Conservation (phyloP, 2,113 vertebrate genomes). For the Todiramphus saurophagus region DNA sequence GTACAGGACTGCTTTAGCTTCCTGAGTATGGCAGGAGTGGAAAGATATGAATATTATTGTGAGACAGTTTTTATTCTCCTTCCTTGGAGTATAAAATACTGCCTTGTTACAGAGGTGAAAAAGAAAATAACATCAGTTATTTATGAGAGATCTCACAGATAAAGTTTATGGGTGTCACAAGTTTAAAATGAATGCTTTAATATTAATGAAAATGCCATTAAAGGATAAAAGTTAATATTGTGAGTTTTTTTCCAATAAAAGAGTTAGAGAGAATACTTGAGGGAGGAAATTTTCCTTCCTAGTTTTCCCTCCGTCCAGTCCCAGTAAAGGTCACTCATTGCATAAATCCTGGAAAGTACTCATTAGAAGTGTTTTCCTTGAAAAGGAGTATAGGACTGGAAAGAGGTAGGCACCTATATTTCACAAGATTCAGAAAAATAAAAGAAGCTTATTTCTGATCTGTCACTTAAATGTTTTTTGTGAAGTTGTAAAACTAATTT, state of each 20-base stretch:
- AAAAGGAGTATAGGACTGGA: background rate
- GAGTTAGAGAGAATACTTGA: background rate
- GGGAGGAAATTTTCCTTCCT: background rate
- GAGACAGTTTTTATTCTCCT: background rate
- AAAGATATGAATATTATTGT: background rate
- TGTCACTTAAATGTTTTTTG: background rate
- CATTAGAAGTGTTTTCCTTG: background rate
- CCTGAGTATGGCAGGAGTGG: background rate
- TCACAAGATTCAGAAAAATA: background rate
- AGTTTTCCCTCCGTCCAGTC: background rate
- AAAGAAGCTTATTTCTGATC: background rate
- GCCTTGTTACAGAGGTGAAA: background rate
- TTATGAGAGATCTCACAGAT: background rate
- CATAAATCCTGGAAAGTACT: constrained; percentile 10
- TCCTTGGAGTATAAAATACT: background rate
- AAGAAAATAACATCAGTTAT: background rate
- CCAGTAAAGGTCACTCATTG: background rate
- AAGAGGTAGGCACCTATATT: background rate
- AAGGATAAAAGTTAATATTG: background rate
- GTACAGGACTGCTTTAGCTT: background rate
- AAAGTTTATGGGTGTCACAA: constrained; percentile 1
- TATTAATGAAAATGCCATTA: background rate
- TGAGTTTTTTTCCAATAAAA: background rate
- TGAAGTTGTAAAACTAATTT: background rate
- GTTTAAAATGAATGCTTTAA: constrained; percentile 4